Conservation (phyloP, 2,888 invertebrate genomes). For the Drosophila barbarae region DNA sequence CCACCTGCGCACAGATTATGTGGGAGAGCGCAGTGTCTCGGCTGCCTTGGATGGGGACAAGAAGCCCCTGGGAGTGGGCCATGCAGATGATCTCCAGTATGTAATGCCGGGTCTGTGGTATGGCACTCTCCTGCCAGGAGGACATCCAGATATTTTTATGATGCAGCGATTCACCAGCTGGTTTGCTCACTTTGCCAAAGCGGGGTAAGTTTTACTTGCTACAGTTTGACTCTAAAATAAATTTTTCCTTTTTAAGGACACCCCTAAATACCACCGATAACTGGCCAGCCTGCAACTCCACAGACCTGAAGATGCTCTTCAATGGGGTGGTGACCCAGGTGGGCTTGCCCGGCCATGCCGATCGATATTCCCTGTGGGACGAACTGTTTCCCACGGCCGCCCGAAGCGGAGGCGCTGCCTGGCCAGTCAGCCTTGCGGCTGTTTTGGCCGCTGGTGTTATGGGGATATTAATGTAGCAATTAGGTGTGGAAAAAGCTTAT, state of each 20-base stretch:
- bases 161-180: conserved; percentile 78
- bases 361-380: conserved; percentile 68
- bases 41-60: conserved; percentile 78
- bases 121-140: conserved; percentile 62
- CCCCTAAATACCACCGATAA: not conserved
- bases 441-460: conserved; percentile 27
- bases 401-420: conserved; percentile 12
- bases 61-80: conserved; percentile 68
- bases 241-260: conserved; percentile 1
- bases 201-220: conserved; percentile 58
- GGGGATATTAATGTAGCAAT: conserved; percentile 69
- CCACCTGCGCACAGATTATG: conserved; percentile 83
- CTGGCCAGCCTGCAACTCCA: conserved; percentile 59
- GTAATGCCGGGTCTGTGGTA: conserved; percentile 62
- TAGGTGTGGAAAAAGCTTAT: conserved; percentile 73
- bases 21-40: conserved; percentile 81
- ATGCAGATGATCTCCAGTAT: conserved; percentile 75
- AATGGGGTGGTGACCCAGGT: conserved; percentile 50
- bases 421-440: conserved; percentile 12
- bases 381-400: conserved; percentile 55
- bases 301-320: conserved; percentile 42
- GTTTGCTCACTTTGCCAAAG: conserved; percentile 78
- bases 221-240: not conserved
- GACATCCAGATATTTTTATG: conserved; percentile 78
- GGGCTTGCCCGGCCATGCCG: conserved; percentile 40